phyloP scores from a whole-genome alignment of 2,888 invertebrate genomes.

The Drosophila kanekoi region DNA sequence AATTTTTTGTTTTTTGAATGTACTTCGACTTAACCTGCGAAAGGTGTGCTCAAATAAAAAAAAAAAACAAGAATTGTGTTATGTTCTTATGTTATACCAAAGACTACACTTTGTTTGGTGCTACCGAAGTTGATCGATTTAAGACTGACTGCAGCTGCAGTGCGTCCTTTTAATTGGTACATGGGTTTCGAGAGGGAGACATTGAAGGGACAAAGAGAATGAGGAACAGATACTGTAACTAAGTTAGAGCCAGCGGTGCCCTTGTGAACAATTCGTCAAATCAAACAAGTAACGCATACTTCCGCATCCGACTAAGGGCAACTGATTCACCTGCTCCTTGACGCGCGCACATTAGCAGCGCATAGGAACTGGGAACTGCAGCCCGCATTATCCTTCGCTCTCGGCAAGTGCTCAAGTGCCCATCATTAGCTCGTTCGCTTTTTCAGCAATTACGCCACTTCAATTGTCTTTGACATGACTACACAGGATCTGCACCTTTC shows the following conservation, averaged over 20 bases:
- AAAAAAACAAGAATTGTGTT: not conserved
- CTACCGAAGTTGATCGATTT: conserved; percentile 23
- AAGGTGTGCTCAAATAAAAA: not conserved
- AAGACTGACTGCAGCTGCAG: conserved; percentile 47
- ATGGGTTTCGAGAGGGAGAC: conserved; percentile 5
- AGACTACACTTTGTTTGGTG: not conserved
- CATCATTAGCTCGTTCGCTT: conserved; percentile 67
- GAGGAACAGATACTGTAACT: not conserved
- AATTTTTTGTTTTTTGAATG: no score
- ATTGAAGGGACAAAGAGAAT: not conserved
- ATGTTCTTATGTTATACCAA: no score
- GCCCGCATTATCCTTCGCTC: conserved; percentile 75
- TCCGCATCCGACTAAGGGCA: conserved; percentile 58
- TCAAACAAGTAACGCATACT: conserved; percentile 75
- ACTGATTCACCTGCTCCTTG: conserved; percentile 76
- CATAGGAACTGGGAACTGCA: conserved; percentile 24
- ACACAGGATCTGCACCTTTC: conserved; percentile 71
- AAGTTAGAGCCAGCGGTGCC: conserved; percentile 1
- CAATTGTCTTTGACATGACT: conserved; percentile 73
- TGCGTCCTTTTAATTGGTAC: conserved; percentile 14
- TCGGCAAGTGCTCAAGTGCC: conserved; percentile 50
- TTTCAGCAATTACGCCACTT: conserved; percentile 72
- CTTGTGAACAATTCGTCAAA: conserved; percentile 47
- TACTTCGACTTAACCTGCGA: not conserved
- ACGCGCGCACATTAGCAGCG: conserved; percentile 58